phyloP scores from a whole-genome alignment of 2,888 invertebrate genomes.

The Emmelina monodactyla region DNA sequence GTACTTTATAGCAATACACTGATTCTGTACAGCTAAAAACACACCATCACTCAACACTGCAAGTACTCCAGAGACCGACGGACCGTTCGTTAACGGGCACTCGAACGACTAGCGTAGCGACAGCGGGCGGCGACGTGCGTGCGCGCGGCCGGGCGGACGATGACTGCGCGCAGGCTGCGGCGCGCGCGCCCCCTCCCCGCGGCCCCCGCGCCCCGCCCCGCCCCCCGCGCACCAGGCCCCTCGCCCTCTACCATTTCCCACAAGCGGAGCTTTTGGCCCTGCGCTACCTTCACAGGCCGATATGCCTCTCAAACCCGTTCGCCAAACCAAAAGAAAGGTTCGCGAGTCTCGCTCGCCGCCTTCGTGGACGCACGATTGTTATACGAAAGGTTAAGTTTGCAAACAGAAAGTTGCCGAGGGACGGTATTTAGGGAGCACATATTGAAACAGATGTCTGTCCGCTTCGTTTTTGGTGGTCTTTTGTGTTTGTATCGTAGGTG shows the following conservation, averaged over 20 bases:
- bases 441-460: too few species aligned
- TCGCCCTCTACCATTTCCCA: slow-evolving; percentile 29
- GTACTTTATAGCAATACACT: slow-evolving; percentile 61
- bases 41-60: slow-evolving; percentile 60
- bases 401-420: too few species aligned
- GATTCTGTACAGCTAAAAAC: slow-evolving; percentile 57
- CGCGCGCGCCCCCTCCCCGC: slow-evolving; percentile 35
- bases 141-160: slow-evolving; percentile 56
- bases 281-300: slow-evolving; percentile 39
- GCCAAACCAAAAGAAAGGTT: slow-evolving; percentile 25
- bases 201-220: slow-evolving; percentile 18
- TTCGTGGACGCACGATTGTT: background rate
- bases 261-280: slow-evolving; percentile 30
- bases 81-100: slow-evolving; percentile 52
- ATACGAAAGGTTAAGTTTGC: background rate
- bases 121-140: slow-evolving; percentile 43
- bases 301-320: slow-evolving; percentile 38
- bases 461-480: background rate
- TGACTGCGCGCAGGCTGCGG: slow-evolving; percentile 48
- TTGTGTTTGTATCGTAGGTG: background rate
- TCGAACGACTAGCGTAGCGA: slow-evolving; percentile 49
- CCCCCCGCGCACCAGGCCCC: slow-evolving; percentile 19
- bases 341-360: slow-evolving; percentile 11
- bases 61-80: slow-evolving; percentile 49
- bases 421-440: too few species aligned